Evolutionary conservation across 2,113 vertebrate species (phyloP), one percentile per base, ranked within the genome.

Genomic region (Laticauda colubrina): DNA sequence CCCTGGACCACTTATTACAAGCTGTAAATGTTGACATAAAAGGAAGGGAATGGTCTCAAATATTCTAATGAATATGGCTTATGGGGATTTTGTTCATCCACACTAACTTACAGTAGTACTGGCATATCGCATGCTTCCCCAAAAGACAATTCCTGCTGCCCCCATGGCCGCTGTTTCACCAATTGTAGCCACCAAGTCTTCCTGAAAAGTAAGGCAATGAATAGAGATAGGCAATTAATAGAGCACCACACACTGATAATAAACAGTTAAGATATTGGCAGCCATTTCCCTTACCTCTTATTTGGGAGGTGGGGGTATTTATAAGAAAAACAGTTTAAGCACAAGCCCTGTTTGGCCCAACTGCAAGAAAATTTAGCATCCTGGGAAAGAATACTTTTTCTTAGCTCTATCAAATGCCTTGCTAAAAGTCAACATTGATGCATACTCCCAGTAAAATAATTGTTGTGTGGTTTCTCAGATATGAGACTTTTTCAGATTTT

Each of bases 131-230:
- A 95, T 95, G 90, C 96, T 97, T 91, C 98, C 98, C 99, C 98
- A 99, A 96, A 99, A 96, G 96, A 99, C 97, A n/a, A 99, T 95
- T 93, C 99, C 99, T 29, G 98, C 98, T 89, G 97, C 98, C 92
- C 98, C 99, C 97, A 98, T 89, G 39, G 98, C 98, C 0, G 98
- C 98, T 8, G 98, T 99, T 94, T 99, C 98, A 90, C 98, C 99
- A 1, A 99, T 97, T 53, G 98, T 98, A 85, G 97, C 98, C 89
- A 99, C 97, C 93, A 99, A 97, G 95, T 99, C 98, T 7, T 92
- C 97, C 99, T 99, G 96, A 94, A 97, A 93, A 96, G 11, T 2
- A 69, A 94, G 81, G 93, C 56, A 81, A 3, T 4, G 89, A 20
- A 39, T 34, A 88, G 89, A 39, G 92, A 61, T 85, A 94, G 87